Base-by-base conservation (phyloP, 2,113 vertebrate species). In the Erythrocercus mccallii region DNA sequence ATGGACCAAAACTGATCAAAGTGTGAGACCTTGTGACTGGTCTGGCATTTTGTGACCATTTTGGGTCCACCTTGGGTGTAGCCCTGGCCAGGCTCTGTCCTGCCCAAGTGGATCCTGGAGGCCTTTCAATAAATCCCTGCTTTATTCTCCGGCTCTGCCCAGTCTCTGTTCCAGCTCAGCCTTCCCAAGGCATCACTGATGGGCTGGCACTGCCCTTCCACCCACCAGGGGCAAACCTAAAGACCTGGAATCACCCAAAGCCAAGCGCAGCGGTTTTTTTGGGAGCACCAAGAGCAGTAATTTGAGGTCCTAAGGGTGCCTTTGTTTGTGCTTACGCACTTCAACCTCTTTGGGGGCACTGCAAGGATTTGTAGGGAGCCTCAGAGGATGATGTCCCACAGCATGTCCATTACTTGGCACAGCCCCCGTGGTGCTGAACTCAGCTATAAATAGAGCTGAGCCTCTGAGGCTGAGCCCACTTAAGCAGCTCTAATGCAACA, bases 391-490 rank as follows among this genome's bases (percentile, higher is more conserved):
- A 48, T 16, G 9, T 33, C 24, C 62, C 1, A 1, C 17, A 16
- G 20, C 5, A 11, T 7, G 40, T 30, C 80, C 76, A 33, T 38
- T 21, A 4, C 53, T 87, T 18, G 0, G 5, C 61, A 37, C 31
- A 45, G 38, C 38, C 74, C 81, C 38, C 38, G 38, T 10, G n/a
- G 23, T 3, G 0, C 6, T 61, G 74, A 94, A 40, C 86, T 76
- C 57, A 15, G 84, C 82, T 95, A 95, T 93, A 86, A 95, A 94
- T 88, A 95, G 91, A 40, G 50, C 57, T 69, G 81, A 88, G 76
- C 58, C 5, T 3, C 24, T 11, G 44, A 0, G 21, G 27, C 91
- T 89, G 86, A 96, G 90, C 84, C 70, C 73, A 28, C 9, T 6
- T 96, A 82, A 95, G 88, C 47, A 86, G 88, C 90, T 90, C 54